Evolutionary conservation across 2,113 vertebrate species (phyloP).

Genomic region (Dermatemys mawii): DNA sequence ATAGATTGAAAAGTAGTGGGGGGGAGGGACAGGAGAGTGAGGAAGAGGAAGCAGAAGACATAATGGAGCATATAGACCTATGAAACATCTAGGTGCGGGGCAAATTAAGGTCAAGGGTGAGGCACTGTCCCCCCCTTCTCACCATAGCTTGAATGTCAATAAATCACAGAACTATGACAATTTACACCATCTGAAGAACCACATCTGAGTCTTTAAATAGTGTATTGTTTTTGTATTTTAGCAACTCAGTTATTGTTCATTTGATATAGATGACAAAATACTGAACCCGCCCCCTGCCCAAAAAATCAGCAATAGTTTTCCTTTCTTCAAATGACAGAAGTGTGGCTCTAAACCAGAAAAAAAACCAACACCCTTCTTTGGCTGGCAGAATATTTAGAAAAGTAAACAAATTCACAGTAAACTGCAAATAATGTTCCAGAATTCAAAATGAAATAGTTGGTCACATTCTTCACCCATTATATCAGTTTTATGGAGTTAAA

Average conservation of each 20-base stretch:
- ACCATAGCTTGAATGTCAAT: background rate
- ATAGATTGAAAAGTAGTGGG: background rate
- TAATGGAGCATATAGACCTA: background rate
- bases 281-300: background rate
- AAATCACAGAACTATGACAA: background rate
- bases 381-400: background rate
- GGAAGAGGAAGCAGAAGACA: no score
- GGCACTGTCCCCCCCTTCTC: no score
- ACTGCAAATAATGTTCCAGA: background rate
- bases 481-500: background rate
- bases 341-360: background rate
- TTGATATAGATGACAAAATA: slow-evolving; percentile 51
- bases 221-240: slow-evolving; percentile 53
- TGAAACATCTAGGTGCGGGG: background rate
- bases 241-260: background rate
- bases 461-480: background rate
- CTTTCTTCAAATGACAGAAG: background rate
- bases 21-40: no score
- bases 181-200: background rate
- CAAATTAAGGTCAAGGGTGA: background rate
- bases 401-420: background rate
- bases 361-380: background rate
- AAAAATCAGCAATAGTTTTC: background rate
- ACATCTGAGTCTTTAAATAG: background rate
- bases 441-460: background rate